These are phyloP conservation scores for Lophotriccus pileatus DNA, from an alignment of 2,797 vertebrate species.

Conservation along the genomic window DNA sequence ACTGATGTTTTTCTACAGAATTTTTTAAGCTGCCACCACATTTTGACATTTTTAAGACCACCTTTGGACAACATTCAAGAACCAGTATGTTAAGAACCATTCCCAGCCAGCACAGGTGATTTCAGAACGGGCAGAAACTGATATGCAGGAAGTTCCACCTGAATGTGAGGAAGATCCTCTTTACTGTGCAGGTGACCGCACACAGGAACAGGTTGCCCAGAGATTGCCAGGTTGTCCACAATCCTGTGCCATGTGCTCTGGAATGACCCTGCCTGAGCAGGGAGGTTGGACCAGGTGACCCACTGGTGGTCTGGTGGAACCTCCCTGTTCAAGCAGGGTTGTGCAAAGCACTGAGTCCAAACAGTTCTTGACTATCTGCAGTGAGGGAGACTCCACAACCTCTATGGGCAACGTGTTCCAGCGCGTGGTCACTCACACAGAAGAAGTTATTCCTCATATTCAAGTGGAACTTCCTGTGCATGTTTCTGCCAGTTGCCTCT, in stretches of 20 bases:
- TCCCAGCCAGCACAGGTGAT: accelerated
- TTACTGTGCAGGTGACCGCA: background rate
- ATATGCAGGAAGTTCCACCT: background rate
- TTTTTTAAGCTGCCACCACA: accelerated
- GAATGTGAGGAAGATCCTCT: background rate
- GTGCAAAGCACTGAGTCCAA: background rate
- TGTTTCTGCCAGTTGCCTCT: background rate
- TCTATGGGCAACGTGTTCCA: background rate
- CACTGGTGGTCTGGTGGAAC: background rate
- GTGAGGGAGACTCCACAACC: background rate
- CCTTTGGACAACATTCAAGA: too few relatives aligned
- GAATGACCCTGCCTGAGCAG: background rate
- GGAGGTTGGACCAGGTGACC: background rate
- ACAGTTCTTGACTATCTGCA: background rate
- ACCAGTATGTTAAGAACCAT: accelerated
- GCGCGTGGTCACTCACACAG: background rate
- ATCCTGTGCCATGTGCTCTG: too few relatives aligned
- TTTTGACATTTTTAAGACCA: background rate
- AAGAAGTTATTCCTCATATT: background rate
- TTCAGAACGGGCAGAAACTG: background rate
- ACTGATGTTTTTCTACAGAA: background rate
- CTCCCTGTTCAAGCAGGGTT: background rate
- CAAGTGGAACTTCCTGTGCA: background rate
- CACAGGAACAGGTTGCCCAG: background rate
- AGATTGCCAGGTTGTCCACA: too few relatives aligned